These are phyloP conservation scores for Drosophila sulfurigaster DNA, from an alignment of 1,140 invertebrate species.

Conservation along the genomic window DNA sequence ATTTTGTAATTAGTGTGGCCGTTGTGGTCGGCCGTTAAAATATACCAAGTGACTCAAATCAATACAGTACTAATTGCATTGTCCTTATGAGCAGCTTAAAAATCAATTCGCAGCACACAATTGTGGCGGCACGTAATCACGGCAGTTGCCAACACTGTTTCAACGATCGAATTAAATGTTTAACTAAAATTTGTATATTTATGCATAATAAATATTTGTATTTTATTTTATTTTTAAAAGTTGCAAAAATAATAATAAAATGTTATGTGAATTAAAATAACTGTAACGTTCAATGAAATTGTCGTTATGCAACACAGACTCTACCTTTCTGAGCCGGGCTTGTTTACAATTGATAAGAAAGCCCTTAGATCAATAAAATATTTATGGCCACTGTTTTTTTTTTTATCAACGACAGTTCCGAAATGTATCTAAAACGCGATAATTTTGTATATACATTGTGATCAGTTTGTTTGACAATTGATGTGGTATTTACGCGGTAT, in stretches of 20 bases:
- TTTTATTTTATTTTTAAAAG: neutral
- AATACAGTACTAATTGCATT: neutral
- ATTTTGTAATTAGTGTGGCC: neutral
- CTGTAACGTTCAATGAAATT: too few relatives aligned
- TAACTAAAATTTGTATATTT: too few relatives aligned
- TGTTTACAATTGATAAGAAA: too few relatives aligned
- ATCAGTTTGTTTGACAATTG: slow-evolving; percentile 21
- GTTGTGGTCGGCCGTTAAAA: neutral
- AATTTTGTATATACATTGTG: slow-evolving; percentile 5
- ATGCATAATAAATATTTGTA: neutral
- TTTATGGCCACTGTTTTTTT: neutral
- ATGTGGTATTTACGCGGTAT: slow-evolving; percentile 14
- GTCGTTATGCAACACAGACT: too few relatives aligned
- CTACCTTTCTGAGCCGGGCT: too few relatives aligned
- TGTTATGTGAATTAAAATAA: too few relatives aligned
- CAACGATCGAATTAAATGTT: neutral
- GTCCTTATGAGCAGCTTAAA: neutral
- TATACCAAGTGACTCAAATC: too few relatives aligned
- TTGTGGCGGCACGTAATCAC: neutral
- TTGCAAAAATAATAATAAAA: too few relatives aligned
- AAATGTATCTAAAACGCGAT: slow-evolving; percentile 12
- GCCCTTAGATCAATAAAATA: too few relatives aligned
- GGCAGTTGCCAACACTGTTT: neutral
- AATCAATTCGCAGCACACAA: neutral
- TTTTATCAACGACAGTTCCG: slow-evolving; percentile 12